phyloP scores from a whole-genome alignment of 2,797 vertebrate genomes.

The Neolamprologus multifasciatus region DNA sequence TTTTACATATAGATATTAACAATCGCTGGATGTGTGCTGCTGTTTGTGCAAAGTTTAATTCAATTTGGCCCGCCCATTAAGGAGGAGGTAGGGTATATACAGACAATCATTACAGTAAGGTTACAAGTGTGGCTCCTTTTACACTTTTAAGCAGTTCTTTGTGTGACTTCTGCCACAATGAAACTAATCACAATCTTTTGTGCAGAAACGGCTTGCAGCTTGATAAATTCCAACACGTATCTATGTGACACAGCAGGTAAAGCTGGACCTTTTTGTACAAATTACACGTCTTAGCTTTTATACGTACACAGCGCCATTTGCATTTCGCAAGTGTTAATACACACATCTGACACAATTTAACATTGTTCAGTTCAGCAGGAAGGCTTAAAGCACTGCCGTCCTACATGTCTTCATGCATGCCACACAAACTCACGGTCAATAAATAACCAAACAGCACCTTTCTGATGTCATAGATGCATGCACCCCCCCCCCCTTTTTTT shows the following conservation, averaged over 20 bases:
- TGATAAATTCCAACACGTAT: background rate
- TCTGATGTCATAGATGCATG: background rate
- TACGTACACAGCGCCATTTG: background rate
- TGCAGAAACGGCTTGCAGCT: background rate
- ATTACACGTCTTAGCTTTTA: background rate
- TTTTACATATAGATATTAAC: background rate
- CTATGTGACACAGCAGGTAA: background rate
- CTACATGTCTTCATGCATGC: background rate
- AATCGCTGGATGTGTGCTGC: background rate
- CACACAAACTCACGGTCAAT: background rate
- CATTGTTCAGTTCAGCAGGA: background rate
- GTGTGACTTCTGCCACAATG: background rate
- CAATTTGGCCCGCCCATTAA: background rate
- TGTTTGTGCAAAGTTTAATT: background rate
- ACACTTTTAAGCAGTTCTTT: background rate
- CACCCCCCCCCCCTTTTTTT: too few species aligned
- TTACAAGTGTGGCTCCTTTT: background rate
- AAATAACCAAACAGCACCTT: background rate
- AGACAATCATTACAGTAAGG: background rate
- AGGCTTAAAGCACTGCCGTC: background rate
- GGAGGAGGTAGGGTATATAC: accelerated
- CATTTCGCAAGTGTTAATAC: background rate
- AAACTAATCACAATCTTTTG: background rate
- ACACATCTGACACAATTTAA: background rate
- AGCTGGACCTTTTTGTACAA: background rate